Evolutionary conservation across 2,797 vertebrate genomes (phyloP), one percentile per base, ranked within the genome.

Genomic region (Oreonectes daqikongensis): DNA sequence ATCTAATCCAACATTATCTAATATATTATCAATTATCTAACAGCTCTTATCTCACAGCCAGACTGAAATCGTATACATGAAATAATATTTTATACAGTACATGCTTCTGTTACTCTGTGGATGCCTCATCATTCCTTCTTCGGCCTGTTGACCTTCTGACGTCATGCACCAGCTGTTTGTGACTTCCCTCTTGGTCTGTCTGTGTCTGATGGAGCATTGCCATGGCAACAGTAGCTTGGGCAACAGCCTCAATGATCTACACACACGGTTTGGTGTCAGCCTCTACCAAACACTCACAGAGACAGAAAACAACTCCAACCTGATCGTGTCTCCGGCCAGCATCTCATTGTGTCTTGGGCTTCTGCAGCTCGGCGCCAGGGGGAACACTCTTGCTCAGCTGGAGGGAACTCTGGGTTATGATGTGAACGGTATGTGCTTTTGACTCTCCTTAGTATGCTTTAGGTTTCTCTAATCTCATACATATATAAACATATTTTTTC

Each of bases 301-400:
- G 38, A 86, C 74, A 0, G 89, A 93, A 80, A 93, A 95, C 68
- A 81, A 81, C 71, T 94, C 93, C 74, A 96, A 95, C 76, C 81
- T 96, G 20, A 90, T 95, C 1, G 42, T 96, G 81, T 96, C 96
- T 0, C 96, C 96, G 0, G 87, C 88, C 30, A 92, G 94, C 0
- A 86, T 96, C 73, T 90, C 93, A 28, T 57, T 90, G 75, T 91
- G 95, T 40, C 88, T 98, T 85, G 94, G 94, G 53, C 88, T 97
- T 82, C 88, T 98, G 86, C 95, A 96, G 86, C 90, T 96, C 0
- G 95, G 95, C 17, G 94, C 95, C 74, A 84, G 87, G 65, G 95
- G 94, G 74, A 93, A 93, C 81, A 98, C 95, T 0, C 86, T 93
- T 61, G 82, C 1, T 0, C 95, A 97, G 85, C 91, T 97, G 84